Evolutionary conservation across 1,140 invertebrate genomes (phyloP), one percentile per base, ranked within the genome.

Genomic region (Hycleus cichorii): DNA sequence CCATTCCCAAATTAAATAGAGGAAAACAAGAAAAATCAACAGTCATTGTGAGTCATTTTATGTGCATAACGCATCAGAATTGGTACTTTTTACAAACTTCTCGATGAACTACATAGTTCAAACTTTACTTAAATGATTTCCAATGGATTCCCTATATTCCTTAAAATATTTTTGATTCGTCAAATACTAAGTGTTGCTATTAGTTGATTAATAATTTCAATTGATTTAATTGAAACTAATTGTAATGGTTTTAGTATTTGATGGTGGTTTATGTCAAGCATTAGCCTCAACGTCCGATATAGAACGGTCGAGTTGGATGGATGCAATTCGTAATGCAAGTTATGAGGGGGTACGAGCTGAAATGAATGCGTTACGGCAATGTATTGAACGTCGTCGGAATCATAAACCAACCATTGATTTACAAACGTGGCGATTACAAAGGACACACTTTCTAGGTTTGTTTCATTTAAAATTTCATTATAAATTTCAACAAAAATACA

Each of bases 241-340:
- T 18, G 18, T 18, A 18, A 18, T 18, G 1, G 18, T 18, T 18
- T 18, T 39, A 93, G 90, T 90, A 7, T 93, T 90, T 76, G 88
- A 90, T 55, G 90, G 90, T 63, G 89, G 89, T 18, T 71, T 87
- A 3, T 83, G 82, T 58, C 89, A 93, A 74, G 85, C 87, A 63
- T 79, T 96, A 64, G 88, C 86, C 11, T 85, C 91, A 7, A 80
- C 81, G 39, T 83, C 87, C n/a, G 85, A 91, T 69, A 78, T 80
- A 38, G 93, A 96, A 59, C 78, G 95, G 12, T 86, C 89, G 61
- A 78, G 84, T 47, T 97, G 95, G 95, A 79, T 96, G 56, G 84
- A 92, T 70, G 82, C 85, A 6, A 83, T 97, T 50, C 86, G 92
- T 67, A 77, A 85, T 56, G 90, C 91, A 2, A 92, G 91, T 60